Percentiles rank a stretch among this genome's conserved stretches.
phyloP scores from a whole-genome alignment of 2,888 invertebrate species.

The Chalcis sispes region DNA sequence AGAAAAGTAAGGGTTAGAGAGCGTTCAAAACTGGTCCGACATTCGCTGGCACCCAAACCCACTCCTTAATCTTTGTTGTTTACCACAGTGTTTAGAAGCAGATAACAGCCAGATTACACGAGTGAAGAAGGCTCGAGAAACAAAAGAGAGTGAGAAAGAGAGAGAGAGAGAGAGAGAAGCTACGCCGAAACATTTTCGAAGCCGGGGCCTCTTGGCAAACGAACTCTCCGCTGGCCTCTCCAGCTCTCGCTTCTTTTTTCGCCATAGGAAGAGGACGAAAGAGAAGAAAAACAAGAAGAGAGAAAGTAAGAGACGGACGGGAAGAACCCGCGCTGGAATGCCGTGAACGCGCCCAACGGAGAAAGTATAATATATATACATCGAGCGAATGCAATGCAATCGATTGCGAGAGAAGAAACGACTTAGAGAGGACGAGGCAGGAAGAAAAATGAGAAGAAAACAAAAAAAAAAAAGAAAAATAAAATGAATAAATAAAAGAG shows the following conservation, averaged over 20 bases:
- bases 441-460: too few species aligned
- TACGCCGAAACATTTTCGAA: conserved; percentile 18
- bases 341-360: conserved; percentile 5
- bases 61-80: conserved; percentile 47
- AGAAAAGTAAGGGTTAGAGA: conserved; percentile 18
- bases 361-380: conserved; percentile 42
- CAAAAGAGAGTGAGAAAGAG: not conserved
- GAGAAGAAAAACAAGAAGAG: conserved; percentile 19
- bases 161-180: conserved; percentile 12
- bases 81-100: conserved; percentile 53
- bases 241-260: not conserved
- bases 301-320: conserved; percentile 40
- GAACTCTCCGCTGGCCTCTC: not conserved
- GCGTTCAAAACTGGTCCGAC: conserved; percentile 40
- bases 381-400: not conserved
- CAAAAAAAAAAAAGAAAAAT: not conserved
- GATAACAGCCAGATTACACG: conserved; percentile 50
- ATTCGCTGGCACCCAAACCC: not conserved
- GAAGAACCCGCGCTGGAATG: conserved; percentile 31
- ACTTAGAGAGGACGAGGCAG: too few species aligned
- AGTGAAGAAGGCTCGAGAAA: conserved; percentile 10
- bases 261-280: not conserved
- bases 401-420: too few species aligned
- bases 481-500: not conserved
- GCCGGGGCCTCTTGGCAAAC: not conserved